A percentile compares a stretch with the other conserved stretches of the same genome.
phyloP scores from a whole-genome alignment of 2,797 vertebrate genomes.

The Peromyscus attwateri region DNA sequence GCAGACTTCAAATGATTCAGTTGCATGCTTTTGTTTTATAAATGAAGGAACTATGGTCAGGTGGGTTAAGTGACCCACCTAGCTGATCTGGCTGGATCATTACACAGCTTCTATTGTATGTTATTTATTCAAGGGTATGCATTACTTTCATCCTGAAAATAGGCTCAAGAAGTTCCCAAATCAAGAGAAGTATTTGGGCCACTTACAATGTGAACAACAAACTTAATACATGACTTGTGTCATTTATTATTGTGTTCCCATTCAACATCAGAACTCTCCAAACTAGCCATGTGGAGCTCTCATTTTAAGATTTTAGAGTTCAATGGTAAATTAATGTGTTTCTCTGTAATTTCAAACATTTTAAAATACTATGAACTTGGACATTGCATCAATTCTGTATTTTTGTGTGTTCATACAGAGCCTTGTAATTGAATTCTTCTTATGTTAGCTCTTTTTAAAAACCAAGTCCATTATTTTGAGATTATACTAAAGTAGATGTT shows the following conservation, averaged over 20 bases:
- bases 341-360: slow-evolving; percentile 6
- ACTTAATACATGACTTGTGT: neutral
- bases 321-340: neutral
- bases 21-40: slow-evolving; percentile 5
- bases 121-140: neutral
- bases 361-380: neutral
- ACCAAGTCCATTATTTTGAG: neutral
- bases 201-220: slow-evolving; percentile 23
- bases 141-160: slow-evolving; percentile 1
- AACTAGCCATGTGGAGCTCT: neutral
- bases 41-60: neutral
- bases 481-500: neutral
- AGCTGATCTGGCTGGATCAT: neutral
- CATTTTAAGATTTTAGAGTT: neutral
- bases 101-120: neutral
- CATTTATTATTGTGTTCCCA: neutral
- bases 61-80: neutral
- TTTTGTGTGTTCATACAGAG: neutral
- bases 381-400: slow-evolving; percentile 32
- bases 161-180: neutral
- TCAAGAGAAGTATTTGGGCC: neutral
- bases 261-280: neutral
- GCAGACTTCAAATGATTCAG: neutral
- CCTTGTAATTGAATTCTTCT: neutral
- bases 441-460: neutral